Base-by-base conservation (phyloP, 2,113 vertebrate genomes). In the Morphnarchus princeps region DNA sequence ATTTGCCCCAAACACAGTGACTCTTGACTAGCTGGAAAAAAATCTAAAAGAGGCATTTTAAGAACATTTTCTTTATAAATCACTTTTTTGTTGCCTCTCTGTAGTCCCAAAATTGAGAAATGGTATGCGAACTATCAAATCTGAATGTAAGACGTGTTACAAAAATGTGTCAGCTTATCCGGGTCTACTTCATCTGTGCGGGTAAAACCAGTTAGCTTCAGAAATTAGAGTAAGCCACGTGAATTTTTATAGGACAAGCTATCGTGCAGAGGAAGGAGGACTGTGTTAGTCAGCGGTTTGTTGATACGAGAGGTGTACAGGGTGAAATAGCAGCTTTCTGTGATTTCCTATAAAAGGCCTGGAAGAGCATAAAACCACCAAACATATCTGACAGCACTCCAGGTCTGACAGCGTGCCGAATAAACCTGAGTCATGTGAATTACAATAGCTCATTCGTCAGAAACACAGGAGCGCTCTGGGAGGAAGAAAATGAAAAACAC, bases 401-500 rank as follows among this genome's bases (percentile, higher is more conserved):
- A 71, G 54, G 84, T 89, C 91, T 93, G 86, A 82, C n/a, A 85
- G 63, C 0, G 0, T 34, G 69, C 87, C 82, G 71, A 78, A 89
- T 66, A 87, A 91, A 90, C 81, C 89, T 78, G 80, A 97, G 76
- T 95, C 93, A 94, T 24, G 36, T n/a, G 40, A 74, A 45, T 20
- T 36, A 31, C 24, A 77, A 40, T 4, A 69, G 36, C 52, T 85
- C 3, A 1, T 67, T 91, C 19, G 4, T 38, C 78, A 94, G 88
- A 84, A 94, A 70, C 50, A 55, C 32, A 4, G 77, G 25, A 73
- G 20, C 32, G 69, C 0, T 1, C 40, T 55, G 69, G 58, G 63
- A 79, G 71, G 82, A 84, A 81, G 86, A 78, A 92, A 85, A 88
- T 2, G 11, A 63, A 78, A 79, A 45, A 4, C 65, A 43, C 21